Base-by-base conservation (phyloP, 2,113 vertebrate species). In the Heterotis niloticus region DNA sequence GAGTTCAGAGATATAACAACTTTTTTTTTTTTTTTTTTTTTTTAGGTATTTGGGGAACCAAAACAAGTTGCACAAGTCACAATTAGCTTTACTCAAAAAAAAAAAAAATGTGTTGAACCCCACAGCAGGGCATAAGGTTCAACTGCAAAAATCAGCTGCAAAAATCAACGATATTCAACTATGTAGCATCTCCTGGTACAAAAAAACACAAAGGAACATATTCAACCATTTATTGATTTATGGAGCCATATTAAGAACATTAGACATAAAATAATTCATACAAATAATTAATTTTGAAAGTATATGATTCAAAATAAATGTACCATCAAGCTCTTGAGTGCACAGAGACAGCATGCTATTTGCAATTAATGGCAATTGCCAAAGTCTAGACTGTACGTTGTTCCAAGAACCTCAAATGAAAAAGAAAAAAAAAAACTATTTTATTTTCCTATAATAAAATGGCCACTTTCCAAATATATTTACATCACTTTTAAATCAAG, bases 201-300 rank as follows among this genome's bases (percentile, higher is more conserved):
- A 62, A 81, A 76, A 68, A 62, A 77, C 79, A 60, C 68, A 57
- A 78, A 59, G 17, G 13, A 5, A 68, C 78, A 70, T 80, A 20
- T 77, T 76, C 10, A 64, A 84, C 72, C 44, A 81, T 62, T 64
- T 75, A 79, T 86, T 82, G 64, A 82, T 87, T 73, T 89, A 80
- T 60, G 69, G 72, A 79, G 88, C 84, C 84, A 81, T 83, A 89
- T 82, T 87, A 89, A 88, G 84, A 85, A 75, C 79, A 75, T 79
- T 29, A 80, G 75, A 82, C 87, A n/a, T n/a, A 87, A 81, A 81
- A 81, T 77, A 54, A 9, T 83, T 14, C 88, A 82, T 90, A 91
- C 83, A 89, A 86, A 90, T 85, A 65, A 85, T 34, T 56, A 44
- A 52, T 59, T 78, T 79, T 20, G 20, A 75, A 62, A 64, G 16